Percentiles rank a stretch among this genome's conserved stretches.
These are phyloP conservation scores for Nycticebus coucang DNA, from an alignment of 2,113 vertebrate genomes.

Conservation along the genomic window DNA sequence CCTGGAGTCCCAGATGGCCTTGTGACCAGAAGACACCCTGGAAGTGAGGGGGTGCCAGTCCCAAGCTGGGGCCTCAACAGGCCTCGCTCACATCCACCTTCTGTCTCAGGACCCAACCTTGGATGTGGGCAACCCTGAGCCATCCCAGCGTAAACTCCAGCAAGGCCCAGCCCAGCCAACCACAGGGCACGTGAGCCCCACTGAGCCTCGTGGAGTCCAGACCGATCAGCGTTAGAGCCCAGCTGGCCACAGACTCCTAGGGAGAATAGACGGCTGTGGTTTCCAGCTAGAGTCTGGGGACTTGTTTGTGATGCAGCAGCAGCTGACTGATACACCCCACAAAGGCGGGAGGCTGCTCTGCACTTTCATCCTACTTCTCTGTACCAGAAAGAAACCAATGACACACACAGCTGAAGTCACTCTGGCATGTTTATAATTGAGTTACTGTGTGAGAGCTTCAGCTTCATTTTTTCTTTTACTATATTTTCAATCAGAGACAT, in stretches of 20 bases:
- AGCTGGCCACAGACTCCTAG: background rate
- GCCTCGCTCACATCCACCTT: background rate
- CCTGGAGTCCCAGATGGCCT: background rate
- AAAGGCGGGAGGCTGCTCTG: rapidly evolving
- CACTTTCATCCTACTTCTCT: background rate
- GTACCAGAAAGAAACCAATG: background rate
- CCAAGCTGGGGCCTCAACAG: background rate
- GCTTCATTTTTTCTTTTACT: constrained; percentile 47
- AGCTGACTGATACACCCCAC: background rate
- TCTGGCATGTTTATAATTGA: background rate
- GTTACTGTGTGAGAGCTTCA: background rate
- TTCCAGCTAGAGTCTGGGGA: background rate
- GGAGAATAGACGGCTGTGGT: background rate
- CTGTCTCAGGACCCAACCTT: background rate
- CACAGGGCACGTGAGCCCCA: background rate
- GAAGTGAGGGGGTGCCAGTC: rapidly evolving
- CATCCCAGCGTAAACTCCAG: too few relatives aligned
- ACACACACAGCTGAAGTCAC: background rate
- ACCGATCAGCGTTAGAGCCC: background rate
- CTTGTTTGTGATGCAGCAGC: background rate
- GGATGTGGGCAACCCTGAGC: background rate
- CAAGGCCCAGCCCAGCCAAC: background rate
- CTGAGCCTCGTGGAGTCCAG: too few relatives aligned
- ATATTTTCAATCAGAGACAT: constrained; percentile 58
- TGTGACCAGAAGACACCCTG: background rate